These are phyloP conservation scores for Thecocarcelia acutangulata DNA, from an alignment of 2,888 invertebrate genomes.

Conservation along the genomic window DNA sequence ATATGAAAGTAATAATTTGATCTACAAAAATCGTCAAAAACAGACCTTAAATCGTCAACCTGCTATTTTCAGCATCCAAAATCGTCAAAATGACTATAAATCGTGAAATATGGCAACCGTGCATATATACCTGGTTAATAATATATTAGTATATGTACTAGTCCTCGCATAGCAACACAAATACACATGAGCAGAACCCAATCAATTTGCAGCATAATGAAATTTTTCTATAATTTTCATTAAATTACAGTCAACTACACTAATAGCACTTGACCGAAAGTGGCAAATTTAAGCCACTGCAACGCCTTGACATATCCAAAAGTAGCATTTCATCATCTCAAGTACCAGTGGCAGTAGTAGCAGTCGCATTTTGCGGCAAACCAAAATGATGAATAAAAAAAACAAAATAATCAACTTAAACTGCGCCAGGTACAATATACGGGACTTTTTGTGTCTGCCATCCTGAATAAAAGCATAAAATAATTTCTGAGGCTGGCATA, in stretches of 20 bases:
- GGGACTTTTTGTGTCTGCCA: slow-evolving; percentile 15
- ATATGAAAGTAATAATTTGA: too few species aligned
- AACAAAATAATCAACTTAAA: neutral
- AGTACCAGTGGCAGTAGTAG: slow-evolving; percentile 37
- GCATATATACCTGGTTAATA: too few species aligned
- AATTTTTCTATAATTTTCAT: neutral
- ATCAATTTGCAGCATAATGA: neutral
- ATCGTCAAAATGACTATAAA: too few species aligned
- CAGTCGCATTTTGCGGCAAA: slow-evolving; percentile 23
- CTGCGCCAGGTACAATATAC: slow-evolving; percentile 1
- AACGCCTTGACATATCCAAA: slow-evolving; percentile 14
- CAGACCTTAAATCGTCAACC: too few species aligned
- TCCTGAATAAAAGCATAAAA: slow-evolving; percentile 20
- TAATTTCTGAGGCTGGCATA: slow-evolving; percentile 13
- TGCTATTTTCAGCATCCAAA: too few species aligned
- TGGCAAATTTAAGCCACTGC: slow-evolving; percentile 41
- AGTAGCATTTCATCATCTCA: slow-evolving; percentile 37
- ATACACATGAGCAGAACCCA: too few species aligned
- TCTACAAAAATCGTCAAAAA: too few species aligned
- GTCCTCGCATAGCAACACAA: too few species aligned
- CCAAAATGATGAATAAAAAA: neutral
- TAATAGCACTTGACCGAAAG: slow-evolving; percentile 25
- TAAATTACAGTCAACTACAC: slow-evolving; percentile 3
- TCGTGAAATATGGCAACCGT: too few species aligned
- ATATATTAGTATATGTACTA: too few species aligned